Evolutionary conservation across 1,140 invertebrate species (phyloP).

Genomic region (Acarapis woodi): DNA sequence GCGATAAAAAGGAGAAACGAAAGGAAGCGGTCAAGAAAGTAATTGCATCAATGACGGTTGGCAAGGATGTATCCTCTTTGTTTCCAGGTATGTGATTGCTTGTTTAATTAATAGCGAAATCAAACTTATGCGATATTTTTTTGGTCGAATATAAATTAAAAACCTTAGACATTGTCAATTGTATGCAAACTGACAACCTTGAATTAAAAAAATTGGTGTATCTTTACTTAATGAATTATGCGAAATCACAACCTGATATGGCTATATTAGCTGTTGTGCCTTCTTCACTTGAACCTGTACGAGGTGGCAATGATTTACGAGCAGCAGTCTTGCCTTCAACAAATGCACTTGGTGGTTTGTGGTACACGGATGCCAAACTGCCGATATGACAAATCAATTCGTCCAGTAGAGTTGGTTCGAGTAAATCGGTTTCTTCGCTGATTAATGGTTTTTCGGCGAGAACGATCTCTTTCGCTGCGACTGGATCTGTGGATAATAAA

Average conservation of each 20-base stretch:
- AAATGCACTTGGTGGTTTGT: constrained; percentile 94
- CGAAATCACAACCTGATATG: constrained; percentile 98
- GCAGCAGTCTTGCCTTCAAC: constrained; percentile 42
- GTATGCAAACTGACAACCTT: constrained; percentile 99
- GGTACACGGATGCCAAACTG: constrained; percentile 90
- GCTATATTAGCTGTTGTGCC: constrained; percentile 70
- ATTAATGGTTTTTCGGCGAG: constrained; percentile 96
- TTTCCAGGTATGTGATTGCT: constrained; percentile 35
- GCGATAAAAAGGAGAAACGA: constrained; percentile 99
- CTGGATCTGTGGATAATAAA: constrained; percentile 87
- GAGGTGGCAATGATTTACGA: constrained; percentile 17
- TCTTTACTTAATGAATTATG: constrained; percentile 99
- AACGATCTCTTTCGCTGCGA: constrained; percentile 94
- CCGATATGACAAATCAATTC: constrained; percentile 98
- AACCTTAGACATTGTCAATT: constrained; percentile 98
- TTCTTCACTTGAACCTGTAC: constrained; percentile 7
- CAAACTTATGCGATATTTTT: too few species aligned
- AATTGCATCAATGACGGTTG: constrained; percentile 99
- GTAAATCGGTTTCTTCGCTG: constrained; percentile 90
- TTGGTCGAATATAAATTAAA: too few species aligned
- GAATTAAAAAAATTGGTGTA: constrained; percentile 98
- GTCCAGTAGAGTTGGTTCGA: constrained; percentile 88
- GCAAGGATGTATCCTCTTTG: constrained; percentile 46
- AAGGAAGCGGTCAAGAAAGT: constrained; percentile 99
- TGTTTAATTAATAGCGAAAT: too few species aligned